Evolutionary conservation across 2,797 vertebrate species (phyloP).

Genomic region (Etheostoma perlongum): DNA sequence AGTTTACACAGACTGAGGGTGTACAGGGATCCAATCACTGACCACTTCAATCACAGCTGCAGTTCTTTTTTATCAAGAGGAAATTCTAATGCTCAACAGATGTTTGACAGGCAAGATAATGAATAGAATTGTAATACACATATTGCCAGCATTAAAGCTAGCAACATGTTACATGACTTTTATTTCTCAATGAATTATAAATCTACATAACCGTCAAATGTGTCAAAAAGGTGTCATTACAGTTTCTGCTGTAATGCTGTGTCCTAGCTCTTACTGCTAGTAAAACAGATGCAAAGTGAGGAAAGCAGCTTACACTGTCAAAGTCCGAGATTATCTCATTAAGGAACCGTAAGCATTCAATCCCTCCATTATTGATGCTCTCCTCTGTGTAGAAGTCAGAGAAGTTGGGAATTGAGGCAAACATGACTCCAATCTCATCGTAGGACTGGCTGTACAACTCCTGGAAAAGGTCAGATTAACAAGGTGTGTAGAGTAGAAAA

Average conservation of each 20-base stretch:
- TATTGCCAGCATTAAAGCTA: too few species aligned
- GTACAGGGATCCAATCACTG: background rate
- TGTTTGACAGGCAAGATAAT: background rate
- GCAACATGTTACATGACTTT: background rate
- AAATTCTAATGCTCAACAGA: background rate
- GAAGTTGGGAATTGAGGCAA: conserved; percentile 97
- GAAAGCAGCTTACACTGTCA: conserved; percentile 87
- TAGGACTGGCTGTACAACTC: conserved; percentile 98
- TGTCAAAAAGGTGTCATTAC: background rate
- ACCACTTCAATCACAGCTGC: background rate
- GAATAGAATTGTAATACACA: background rate
- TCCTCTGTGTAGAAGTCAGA: conserved; percentile 98
- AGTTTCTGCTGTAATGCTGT: background rate
- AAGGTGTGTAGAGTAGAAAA: background rate
- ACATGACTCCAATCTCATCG: conserved; percentile 98
- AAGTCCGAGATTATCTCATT: conserved; percentile 99
- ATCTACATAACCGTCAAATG: background rate
- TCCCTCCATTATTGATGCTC: conserved; percentile 97
- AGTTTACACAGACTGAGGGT: background rate
- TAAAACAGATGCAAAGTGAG: background rate
- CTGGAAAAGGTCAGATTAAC: conserved; percentile 70
- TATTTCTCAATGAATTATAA: background rate
- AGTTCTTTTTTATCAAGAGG: background rate
- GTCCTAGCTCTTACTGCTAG: too few species aligned
- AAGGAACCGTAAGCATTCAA: conserved; percentile 96